Base-by-base conservation (phyloP, 2,888 invertebrate genomes). In the Phengaris arion region DNA sequence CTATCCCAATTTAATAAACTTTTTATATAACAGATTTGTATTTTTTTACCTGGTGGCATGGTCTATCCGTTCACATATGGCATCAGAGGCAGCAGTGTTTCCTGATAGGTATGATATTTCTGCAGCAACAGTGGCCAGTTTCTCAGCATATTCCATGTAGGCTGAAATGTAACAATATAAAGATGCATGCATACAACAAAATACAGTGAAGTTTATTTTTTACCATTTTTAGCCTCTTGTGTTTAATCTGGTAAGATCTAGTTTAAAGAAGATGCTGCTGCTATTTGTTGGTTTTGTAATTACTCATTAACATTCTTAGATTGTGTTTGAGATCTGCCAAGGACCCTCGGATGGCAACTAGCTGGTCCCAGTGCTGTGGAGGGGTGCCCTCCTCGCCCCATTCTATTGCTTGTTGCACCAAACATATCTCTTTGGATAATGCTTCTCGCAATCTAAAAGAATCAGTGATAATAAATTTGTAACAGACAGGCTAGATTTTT, bases 91-190 rank as follows among this genome's bases (percentile, higher is more conserved):
- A 68, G 87, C 90, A 79, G 90, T 89, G 77, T 94, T 94, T 73
- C 94, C 94, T 12, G 94, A 93, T 12, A 94, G 81, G 80, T 89
- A 94, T 70, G 94, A 94, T 81, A 94, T 90, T 84, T 94, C 94
- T 74, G 94, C 94, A 73, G 94, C 90, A 22, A 89, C 87, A 77
- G 93, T 94, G 74, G 94, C 94, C 78, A 94, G 79, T 82, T 93
- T 94, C 81, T 94, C 94, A 73, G 94, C 94, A 88, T 94, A 94
- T 77, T 94, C 94, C 93, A 94, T 91, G 78, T 94, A 94, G 85
- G 93, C 94, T 94, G 15, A 22, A 59, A 59, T 59, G 1, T 15
- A 22, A 22, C 35, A 35, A 35, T 35, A 35, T 35, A 35, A 35
- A 35, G 35, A 35, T 35, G 35, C 35, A 35, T 35, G 4, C 35